Percentiles rank a stretch among this genome's conserved stretches.
Evolutionary conservation across 2,888 invertebrate species (phyloP).

Genomic region (Acronicta aceris): DNA sequence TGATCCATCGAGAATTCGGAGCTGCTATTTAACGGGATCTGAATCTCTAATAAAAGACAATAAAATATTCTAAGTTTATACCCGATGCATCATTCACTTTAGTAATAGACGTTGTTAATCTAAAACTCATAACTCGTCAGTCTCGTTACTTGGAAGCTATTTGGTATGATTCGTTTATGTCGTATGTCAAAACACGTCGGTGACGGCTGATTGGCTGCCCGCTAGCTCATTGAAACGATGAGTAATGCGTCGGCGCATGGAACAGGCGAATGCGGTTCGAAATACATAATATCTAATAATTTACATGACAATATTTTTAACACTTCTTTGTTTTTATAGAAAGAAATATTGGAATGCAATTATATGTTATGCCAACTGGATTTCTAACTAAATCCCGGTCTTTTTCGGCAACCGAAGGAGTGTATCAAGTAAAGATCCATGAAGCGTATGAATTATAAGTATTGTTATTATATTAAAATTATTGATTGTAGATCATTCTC

Average conservation of each 20-base stretch:
- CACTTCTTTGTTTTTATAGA: neutral
- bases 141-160: constrained; percentile 36
- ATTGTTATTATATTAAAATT: too few species aligned
- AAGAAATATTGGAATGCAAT: too few species aligned
- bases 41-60: constrained; percentile 1
- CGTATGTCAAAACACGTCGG: constrained; percentile 39
- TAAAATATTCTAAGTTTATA: constrained; percentile 4
- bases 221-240: constrained; percentile 44
- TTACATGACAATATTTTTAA: neutral
- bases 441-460: too few species aligned
- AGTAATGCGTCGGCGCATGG: constrained; percentile 23
- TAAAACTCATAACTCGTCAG: constrained; percentile 42
- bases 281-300: neutral
- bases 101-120: constrained; percentile 31
- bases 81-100: constrained; percentile 39
- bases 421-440: too few species aligned
- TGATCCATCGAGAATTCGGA: neutral
- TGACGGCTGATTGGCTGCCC: constrained; percentile 24
- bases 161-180: constrained; percentile 41
- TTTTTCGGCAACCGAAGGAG: too few species aligned
- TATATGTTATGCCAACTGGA: too few species aligned
- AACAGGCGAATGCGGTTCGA: constrained; percentile 15
- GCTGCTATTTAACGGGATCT: neutral
- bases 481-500: too few species aligned
- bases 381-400: too few species aligned